Conservation (phyloP, 53 echinoderm and acorn worm genomes). For the Crossaster papposus region DNA sequence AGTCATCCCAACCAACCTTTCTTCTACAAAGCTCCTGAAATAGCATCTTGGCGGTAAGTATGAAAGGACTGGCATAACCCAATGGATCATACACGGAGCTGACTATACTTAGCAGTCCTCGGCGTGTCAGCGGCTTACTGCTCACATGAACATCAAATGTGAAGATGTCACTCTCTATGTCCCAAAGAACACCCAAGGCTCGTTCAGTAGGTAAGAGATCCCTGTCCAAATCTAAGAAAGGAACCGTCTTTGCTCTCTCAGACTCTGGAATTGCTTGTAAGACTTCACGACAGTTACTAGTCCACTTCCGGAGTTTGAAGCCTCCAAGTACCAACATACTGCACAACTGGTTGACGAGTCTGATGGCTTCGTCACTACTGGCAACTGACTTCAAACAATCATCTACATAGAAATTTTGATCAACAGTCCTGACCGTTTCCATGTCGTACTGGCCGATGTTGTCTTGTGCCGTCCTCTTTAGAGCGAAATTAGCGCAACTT, state of each 20-base stretch:
- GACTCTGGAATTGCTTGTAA: slow-evolving; percentile 1
- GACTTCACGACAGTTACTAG: slow-evolving; percentile 26
- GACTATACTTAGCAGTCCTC: slow-evolving; percentile 54
- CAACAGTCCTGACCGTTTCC: slow-evolving; percentile 34
- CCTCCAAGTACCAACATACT: slow-evolving; percentile 11
- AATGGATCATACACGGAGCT: slow-evolving; percentile 57
- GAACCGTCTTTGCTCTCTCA: slow-evolving; percentile 18
- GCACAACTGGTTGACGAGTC: slow-evolving; percentile 1
- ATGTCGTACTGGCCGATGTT: slow-evolving; percentile 5
- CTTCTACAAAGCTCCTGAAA: slow-evolving; percentile 22
- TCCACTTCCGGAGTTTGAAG: slow-evolving; percentile 23
- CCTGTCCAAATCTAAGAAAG: slow-evolving; percentile 17
- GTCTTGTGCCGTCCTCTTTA: slow-evolving; percentile 62
- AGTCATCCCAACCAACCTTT: slow-evolving; percentile 48
- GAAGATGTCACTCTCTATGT: slow-evolving; percentile 57
- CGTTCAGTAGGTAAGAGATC: slow-evolving; percentile 64
- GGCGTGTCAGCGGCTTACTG: slow-evolving; percentile 55
- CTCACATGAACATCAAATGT: slow-evolving; percentile 59
- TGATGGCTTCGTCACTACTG: slow-evolving; percentile 31
- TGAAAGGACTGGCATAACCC: slow-evolving; percentile 22
- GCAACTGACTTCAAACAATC: slow-evolving; percentile 70
- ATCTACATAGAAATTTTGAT: slow-evolving; percentile 67
- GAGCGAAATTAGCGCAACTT: slow-evolving; percentile 59
- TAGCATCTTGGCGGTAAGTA: slow-evolving; percentile 36
- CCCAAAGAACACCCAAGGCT: slow-evolving; percentile 69